Evolutionary conservation across 2,888 invertebrate genomes (phyloP).

Genomic region (Reticulitermes lucifugus): DNA sequence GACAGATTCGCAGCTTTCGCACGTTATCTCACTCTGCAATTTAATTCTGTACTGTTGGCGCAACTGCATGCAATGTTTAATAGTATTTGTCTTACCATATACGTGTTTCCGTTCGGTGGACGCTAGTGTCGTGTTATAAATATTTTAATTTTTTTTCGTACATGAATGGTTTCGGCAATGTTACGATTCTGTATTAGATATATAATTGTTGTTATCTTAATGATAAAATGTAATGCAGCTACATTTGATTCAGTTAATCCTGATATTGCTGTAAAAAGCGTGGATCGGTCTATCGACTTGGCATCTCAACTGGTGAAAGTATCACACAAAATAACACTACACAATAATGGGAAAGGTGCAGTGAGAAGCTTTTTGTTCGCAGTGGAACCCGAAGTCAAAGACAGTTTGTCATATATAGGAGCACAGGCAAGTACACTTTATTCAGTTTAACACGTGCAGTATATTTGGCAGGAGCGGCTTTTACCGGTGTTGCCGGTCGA

Average conservation of each 20-base stretch:
- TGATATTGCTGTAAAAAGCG: slow-evolving; percentile 78
- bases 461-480: neutral
- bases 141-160: too few species aligned
- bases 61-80: too few species aligned
- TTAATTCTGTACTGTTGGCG: too few species aligned
- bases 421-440: slow-evolving; percentile 63
- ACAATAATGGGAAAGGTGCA: slow-evolving; percentile 82
- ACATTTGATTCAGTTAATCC: slow-evolving; percentile 61
- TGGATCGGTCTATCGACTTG: slow-evolving; percentile 88
- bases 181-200: neutral
- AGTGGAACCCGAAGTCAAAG: slow-evolving; percentile 73
- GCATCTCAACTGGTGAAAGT: slow-evolving; percentile 91
- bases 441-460: neutral
- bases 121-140: too few species aligned
- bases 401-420: slow-evolving; percentile 79
- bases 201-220: neutral
- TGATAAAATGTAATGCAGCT: slow-evolving; percentile 16
- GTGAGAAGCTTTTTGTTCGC: slow-evolving; percentile 78
- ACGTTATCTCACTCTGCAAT: too few species aligned
- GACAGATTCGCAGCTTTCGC: too few species aligned
- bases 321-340: slow-evolving; percentile 80
- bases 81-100: too few species aligned
- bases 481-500: neutral
- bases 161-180: neutral
- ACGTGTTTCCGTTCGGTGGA: too few species aligned